Evolutionary conservation across 1,140 invertebrate genomes (phyloP), one percentile per base, ranked within the genome.

Genomic region (Calosoma granatense): DNA sequence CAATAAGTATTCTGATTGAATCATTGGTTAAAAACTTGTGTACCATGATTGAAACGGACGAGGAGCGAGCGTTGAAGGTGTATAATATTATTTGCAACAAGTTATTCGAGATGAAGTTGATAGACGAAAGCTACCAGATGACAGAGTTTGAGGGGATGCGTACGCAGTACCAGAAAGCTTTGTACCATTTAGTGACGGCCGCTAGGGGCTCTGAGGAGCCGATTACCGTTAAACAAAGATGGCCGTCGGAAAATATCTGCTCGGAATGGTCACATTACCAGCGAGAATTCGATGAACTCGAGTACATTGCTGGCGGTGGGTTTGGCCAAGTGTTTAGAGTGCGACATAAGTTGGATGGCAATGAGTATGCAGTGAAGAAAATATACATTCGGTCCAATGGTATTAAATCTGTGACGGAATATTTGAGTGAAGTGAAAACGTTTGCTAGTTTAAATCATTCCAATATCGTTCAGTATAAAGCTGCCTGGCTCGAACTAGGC

Each of bases 401-500:
- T 58, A 71, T 83, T 0, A 73, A 81, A 58, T 76, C 74, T 0
- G 77, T 86, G 20, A 72, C 79, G 63, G 74, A 74, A 51, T 82
- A 85, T 71, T 69, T 88, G 20, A 72, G 81, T 20, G 90, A 92
- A 79, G 88, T 90, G 0, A 86, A 87, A 73, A 85, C 85, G 23
- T 77, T 91, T 57, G 87, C 89, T 0, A 82, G 79, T 65, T 72
- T 92, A 22, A 83, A 87, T 65, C 88, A 92, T 74, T 77, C 80
- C 1, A 89, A 91, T 72, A 87, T 92, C 63, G 87, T 92, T 2
- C 79, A 85, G 2, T 92, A 92, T 64, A 90, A 92, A 75, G 82
- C 82, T 22, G 87, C 88, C 4, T 92, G 89, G 88, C 69, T 90
- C 17, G 88, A 91, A 71, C 76, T 72, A 20, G 64, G 64, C 43